Conservation (phyloP, 1,140 invertebrate genomes). For the Semibalanus balanoides region DNA sequence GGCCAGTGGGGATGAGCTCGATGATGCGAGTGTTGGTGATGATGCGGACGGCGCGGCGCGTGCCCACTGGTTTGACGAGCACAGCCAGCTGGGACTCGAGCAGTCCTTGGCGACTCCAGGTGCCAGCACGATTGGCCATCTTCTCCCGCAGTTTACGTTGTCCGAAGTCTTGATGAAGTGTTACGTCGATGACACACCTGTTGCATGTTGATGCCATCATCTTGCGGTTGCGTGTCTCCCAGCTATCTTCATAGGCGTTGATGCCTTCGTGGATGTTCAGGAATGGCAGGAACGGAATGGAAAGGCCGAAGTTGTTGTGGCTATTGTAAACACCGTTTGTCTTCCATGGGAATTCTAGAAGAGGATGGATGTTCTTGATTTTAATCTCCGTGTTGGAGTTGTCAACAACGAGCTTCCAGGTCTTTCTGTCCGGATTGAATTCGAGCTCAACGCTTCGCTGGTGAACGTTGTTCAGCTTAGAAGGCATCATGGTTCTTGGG, state of each 20-base stretch:
- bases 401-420: not conserved
- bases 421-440: not conserved
- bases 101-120: constrained; percentile 10
- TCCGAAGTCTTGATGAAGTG: not conserved
- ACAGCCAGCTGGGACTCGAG: constrained; percentile 8
- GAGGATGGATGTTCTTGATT: not conserved
- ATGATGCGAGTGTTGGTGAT: constrained; percentile 10
- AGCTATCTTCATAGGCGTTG: not conserved
- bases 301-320: not conserved
- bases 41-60: not conserved
- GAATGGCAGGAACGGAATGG: not conserved
- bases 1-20: constrained; percentile 8
- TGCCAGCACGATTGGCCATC: constrained; percentile 7
- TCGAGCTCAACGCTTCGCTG: not conserved
- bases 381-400: not conserved
- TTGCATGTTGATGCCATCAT: not conserved
- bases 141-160: not conserved
- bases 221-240: not conserved
- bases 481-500: not conserved
- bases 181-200: not conserved
- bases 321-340: not conserved
- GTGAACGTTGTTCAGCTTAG: not conserved
- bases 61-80: constrained; percentile 5
- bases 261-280: not conserved
- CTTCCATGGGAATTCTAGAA: not conserved